Evolutionary conservation across 2,797 vertebrate species (phyloP).

Genomic region (Diplodus puntazzo): DNA sequence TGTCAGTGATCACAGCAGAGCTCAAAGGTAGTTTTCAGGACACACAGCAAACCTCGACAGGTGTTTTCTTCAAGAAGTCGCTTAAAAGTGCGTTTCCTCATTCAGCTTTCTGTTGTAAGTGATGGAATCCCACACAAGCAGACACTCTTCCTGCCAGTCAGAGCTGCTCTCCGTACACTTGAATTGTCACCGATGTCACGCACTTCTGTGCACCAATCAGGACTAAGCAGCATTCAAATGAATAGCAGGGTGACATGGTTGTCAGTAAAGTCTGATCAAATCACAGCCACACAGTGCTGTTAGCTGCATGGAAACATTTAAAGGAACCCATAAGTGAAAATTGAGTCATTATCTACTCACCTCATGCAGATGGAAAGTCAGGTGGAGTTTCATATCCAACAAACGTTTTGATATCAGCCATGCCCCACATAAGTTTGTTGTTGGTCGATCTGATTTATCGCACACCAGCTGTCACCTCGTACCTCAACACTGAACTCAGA

Average conservation of each 20-base stretch:
- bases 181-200: not conserved
- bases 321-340: no score
- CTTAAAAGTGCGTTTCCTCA: not conserved
- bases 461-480: not conserved
- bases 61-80: not conserved
- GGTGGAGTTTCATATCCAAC: no score
- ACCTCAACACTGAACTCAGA: not conserved
- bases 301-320: no score
- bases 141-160: not conserved
- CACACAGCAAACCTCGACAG: not conserved
- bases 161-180: no score
- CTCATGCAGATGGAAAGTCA: no score
- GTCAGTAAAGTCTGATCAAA: not conserved
- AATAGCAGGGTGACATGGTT: no score
- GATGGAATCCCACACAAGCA: not conserved
- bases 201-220: not conserved
- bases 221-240: not conserved
- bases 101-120: not conserved
- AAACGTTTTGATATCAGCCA: not conserved
- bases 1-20: constrained; percentile 15
- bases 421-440: not conserved
- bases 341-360: no score
- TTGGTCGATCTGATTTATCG: not conserved
- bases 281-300: not conserved
- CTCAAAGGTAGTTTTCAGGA: not conserved